Evolutionary conservation across 2,113 vertebrate genomes (phyloP), one percentile per base, ranked within the genome.

Genomic region (Aviceda subcristata): DNA sequence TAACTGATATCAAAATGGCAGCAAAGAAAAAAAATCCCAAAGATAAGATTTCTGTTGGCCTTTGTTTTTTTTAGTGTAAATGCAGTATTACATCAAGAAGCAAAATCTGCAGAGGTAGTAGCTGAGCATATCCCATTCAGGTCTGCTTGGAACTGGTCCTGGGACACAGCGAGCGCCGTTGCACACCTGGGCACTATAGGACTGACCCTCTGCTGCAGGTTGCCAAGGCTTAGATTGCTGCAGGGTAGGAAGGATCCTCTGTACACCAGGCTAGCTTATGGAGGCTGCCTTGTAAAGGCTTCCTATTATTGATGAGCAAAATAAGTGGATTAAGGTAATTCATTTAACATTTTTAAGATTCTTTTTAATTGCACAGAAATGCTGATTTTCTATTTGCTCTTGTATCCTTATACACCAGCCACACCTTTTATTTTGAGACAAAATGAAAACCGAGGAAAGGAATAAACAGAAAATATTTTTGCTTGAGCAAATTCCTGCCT

Each of bases 171-270:
- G 16, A 80, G 41, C 0, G 0, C 29, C 63, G 62, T 55, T 34
- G 36, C 8, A 41, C 12, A 50, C 22, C 9, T 39, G 18, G n/a
- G 34, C 21, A 34, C 15, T 55, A 0, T 16, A 11, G 0, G 0
- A 64, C 23, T 39, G 57, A 39, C 22, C 22, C 15, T 67, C 59
- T 76, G 38, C 55, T 71, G 18, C 39, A 62, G 32, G 19, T 21
- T 73, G 64, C 21, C 60, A 51, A 38, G 46, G 50, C 38, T 56
- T 72, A 55, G 32, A 36, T 34, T 74, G 19, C 77, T 79, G 19
- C 63, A 79, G 63, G 18, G 17, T 53, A 51, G 22, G 43, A 64
- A 82, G 45, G 53, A 26, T 45, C 34, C 53, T 81, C 27, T 57
- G 29, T 46, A 21, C 10, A 63, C 16, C 53, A 34, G 34, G 16